Base-by-base conservation (phyloP, 2,797 vertebrate genomes). In the Rhynchonycteris naso region DNA sequence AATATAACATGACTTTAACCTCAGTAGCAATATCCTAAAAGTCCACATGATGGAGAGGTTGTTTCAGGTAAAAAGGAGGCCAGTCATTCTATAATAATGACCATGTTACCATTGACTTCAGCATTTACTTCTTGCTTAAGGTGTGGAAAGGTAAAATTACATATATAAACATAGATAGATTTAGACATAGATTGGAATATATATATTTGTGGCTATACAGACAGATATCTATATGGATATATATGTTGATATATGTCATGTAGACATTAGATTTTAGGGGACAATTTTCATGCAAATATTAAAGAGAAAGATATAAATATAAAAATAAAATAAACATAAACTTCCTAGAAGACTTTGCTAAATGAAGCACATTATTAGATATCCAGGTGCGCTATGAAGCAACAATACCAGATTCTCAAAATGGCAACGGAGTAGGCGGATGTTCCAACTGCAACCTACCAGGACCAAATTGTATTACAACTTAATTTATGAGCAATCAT, bases 21-120 rank as follows among this genome's bases (percentile, higher is more conserved):
- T 89, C 21, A 69, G 52, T 22, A 86, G 90, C 92, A 96, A 72
- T 95, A 95, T 85, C 84, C 81, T 75, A 52, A 81, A 78, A 81
- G 72, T 68, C 80, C 88, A 93, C 90, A 80, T 30, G 88, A 88
- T 94, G 92, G 89, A 33, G 83, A 89, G 54, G 22, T 91, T 93
- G 81, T 74, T 66, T 84, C 84, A 54, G 12, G 6, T 33, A 81
- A 82, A 88, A 33, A 69, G 5, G 50, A 91, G 26, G 38, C 69
- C 52, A 66, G 33, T 2, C 22, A 7, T 76, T 86, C 30, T 33
- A 26, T 18, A 52, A 22, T 11, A 35, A 19, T 71, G 38, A 88
- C 38, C 2, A 3, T n/a, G 13, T n/a, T 65, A 5, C 66, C 21
- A 52, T 22, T 82, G 76, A 58, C 13, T 30, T 81, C 43, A 30